Percentiles rank a stretch among this genome's conserved stretches.
Conservation (phyloP, 35 echinoderm and acorn worm genomes). For the Ophiothrix spiculata region DNA sequence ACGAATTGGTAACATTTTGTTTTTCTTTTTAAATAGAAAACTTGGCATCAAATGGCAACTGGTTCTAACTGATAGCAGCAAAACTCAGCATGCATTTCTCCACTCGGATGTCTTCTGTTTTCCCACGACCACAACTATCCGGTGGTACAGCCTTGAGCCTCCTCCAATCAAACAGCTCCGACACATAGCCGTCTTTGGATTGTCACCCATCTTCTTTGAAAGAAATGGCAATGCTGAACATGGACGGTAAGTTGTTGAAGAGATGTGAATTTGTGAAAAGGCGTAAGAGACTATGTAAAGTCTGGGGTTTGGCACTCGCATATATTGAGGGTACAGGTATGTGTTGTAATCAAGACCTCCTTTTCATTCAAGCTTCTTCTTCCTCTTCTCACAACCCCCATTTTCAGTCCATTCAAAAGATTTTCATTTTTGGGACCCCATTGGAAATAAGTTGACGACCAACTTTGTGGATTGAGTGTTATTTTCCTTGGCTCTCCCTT, state of each 20-base stretch:
- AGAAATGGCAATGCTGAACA: conserved; percentile 43
- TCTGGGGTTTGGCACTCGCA: neutral
- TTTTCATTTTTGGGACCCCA: neutral
- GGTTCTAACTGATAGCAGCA: conserved; percentile 51
- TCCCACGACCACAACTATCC: conserved; percentile 47
- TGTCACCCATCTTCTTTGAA: conserved; percentile 59
- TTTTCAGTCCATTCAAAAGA: neutral
- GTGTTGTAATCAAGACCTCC: neutral
- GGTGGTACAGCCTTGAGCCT: conserved; percentile 65
- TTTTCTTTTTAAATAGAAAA: conserved; percentile 28
- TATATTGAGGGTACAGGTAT: neutral
- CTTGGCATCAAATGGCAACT: conserved; percentile 67
- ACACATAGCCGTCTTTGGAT: conserved; percentile 37
- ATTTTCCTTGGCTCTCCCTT: no score
- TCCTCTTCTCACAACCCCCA: neutral
- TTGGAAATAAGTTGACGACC: no score
- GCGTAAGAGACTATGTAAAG: neutral
- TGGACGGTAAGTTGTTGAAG: conserved; percentile 35
- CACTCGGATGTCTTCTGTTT: conserved; percentile 57
- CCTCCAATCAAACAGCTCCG: conserved; percentile 51
- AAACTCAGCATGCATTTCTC: conserved; percentile 19
- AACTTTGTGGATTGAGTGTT: no score
- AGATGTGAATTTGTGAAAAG: neutral
- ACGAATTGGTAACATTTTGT: neutral
- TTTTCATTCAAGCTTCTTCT: no score